Evolutionary conservation across 2,888 invertebrate species (phyloP), one percentile per base, ranked within the genome.

Genomic region (Scotopteryx bipunctaria): DNA sequence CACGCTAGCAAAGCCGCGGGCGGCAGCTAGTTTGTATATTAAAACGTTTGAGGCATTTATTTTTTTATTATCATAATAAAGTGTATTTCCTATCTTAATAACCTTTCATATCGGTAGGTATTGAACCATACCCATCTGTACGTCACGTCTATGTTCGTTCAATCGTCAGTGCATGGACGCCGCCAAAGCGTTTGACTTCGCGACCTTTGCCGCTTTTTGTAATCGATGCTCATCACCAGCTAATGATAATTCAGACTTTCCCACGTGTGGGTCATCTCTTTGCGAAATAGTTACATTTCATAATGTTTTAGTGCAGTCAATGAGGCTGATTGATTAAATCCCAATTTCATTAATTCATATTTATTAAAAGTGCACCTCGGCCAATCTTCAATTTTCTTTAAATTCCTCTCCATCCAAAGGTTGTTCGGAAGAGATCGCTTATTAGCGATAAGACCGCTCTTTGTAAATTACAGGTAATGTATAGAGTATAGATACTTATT

Each of bases 181-280:
- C 76, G 74, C 73, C 76, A 78, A 78, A 80, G 77, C 68, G 64
- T 61, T 69, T 77, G 76, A 69, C 73, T 67, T 61, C 56, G 55
- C 61, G 75, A 78, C 78, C 77, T 69, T 66, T 64, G 57, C 50
- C 49, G 63, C 64, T 66, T 60, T 61, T 65, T 69, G 71, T 74
- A 75, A 75, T 72, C 74, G 74, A 73, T 70, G 53, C 72, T 76
- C 75, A 76, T 78, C 76, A 77, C 54, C 63, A 31, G 49, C 37
- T 55, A 53, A 56, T 63, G 59, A 57, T 63, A 63, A 60, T 51
- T 49, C 54, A 52, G 31, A 55, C 55, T 58, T 55, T 61, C 55
- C 42, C 55, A 61, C 47, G 53, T 19, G 21, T 27, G 36, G 13
- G 47, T n/a, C 15, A 36, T 36, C 15, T 61, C 48, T 44, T 55